A percentile compares a stretch with the other conserved stretches of the same genome.
phyloP scores from a whole-genome alignment of 2,888 invertebrate genomes.

The Lycophotia porphyrea region DNA sequence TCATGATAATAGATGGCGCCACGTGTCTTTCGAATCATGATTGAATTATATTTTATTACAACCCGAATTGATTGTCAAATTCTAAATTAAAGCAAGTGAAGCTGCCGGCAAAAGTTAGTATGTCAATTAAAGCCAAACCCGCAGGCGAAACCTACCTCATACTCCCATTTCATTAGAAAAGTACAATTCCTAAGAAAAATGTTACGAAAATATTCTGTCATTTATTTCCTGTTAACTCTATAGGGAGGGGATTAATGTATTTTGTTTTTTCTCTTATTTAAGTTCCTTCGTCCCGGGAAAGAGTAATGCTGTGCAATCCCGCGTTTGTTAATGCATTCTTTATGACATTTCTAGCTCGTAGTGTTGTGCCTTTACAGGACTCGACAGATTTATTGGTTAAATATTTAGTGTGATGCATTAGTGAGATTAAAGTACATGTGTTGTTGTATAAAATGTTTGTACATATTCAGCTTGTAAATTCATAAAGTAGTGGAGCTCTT shows the following conservation, averaged over 20 bases:
- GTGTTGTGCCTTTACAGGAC: conserved; percentile 61
- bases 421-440: conserved; percentile 53
- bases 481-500: not conserved
- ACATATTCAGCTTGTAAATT: conserved; percentile 4
- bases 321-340: conserved; percentile 70
- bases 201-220: conserved; percentile 45
- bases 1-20: too few species aligned
- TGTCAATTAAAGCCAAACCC: conserved; percentile 6
- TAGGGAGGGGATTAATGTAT: conserved; percentile 59
- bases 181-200: conserved; percentile 43
- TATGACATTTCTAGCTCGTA: conserved; percentile 66
- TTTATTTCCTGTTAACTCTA: conserved; percentile 56
- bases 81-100: too few species aligned
- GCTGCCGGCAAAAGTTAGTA: too few species aligned
- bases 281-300: conserved; percentile 45
- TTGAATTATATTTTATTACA: too few species aligned
- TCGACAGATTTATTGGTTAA: conserved; percentile 63
- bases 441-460: conserved; percentile 19
- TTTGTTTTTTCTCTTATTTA: conserved; percentile 60
- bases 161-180: conserved; percentile 21
- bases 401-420: conserved; percentile 67
- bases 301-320: conserved; percentile 61
- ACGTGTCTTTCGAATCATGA: too few species aligned
- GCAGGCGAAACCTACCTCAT: conserved; percentile 7
- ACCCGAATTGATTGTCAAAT: too few species aligned